Evolutionary conservation across 2,888 invertebrate genomes (phyloP).

Genomic region (Drosophila hamatofila): DNA sequence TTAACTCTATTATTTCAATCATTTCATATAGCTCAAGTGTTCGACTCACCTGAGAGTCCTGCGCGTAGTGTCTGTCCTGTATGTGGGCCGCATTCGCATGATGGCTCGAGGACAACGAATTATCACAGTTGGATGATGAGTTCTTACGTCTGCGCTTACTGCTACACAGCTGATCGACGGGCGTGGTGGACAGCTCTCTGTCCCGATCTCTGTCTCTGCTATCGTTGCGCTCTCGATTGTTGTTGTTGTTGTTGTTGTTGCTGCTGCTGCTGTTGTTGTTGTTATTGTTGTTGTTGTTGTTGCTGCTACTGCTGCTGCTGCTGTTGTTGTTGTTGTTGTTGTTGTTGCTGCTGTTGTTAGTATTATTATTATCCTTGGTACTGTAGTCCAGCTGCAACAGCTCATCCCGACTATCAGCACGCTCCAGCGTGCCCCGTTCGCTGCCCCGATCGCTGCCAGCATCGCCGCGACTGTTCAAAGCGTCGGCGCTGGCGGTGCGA

Average conservation of each 20-base stretch:
- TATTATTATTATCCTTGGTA: conserved; percentile 83
- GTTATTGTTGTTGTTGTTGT: conserved; percentile 42
- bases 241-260: conserved; percentile 44
- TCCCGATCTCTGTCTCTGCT: conserved; percentile 87
- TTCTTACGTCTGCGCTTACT: conserved; percentile 87
- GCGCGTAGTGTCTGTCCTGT: conserved; percentile 88
- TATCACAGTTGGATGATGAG: conserved; percentile 88
- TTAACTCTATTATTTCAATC: too few species aligned
- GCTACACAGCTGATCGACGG: conserved; percentile 85
- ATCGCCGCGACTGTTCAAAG: conserved; percentile 68
- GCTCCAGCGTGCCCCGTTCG: conserved; percentile 80
- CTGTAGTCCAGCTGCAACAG: conserved; percentile 85
- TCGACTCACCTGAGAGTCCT: conserved; percentile 88
- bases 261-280: conserved; percentile 46
- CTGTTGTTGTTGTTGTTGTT: conserved; percentile 59
- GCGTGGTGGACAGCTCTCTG: conserved; percentile 86
- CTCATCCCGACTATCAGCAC: conserved; percentile 85
- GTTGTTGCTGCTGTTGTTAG: conserved; percentile 59
- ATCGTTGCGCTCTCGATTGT: conserved; percentile 62
- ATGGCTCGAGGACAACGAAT: conserved; percentile 87
- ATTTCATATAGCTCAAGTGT: not conserved
- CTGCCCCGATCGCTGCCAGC: conserved; percentile 77
- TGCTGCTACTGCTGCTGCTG: conserved; percentile 51
- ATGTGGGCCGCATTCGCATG: conserved; percentile 85
- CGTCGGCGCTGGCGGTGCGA: conserved; percentile 80